Percentiles rank a stretch among this genome's conserved stretches.
phyloP scores from a whole-genome alignment of 35 echinoderm and acorn worm species.

The Eucidaris tribuloides region DNA sequence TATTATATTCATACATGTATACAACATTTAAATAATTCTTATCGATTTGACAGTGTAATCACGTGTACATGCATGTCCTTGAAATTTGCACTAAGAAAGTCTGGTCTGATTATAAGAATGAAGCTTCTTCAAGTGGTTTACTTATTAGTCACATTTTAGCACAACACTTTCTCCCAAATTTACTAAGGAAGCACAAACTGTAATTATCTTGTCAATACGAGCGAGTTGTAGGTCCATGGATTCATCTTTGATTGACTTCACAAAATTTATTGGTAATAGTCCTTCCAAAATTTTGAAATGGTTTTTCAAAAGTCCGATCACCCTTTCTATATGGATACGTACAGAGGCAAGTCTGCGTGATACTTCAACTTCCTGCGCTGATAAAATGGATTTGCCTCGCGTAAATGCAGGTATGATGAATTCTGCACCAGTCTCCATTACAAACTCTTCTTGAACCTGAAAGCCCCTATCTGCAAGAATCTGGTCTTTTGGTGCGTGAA shows the following conservation, averaged over 20 bases:
- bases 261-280: not conserved
- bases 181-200: slow-evolving; percentile 21
- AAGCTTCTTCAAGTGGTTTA: too few species aligned
- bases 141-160: too few species aligned
- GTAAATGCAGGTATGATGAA: slow-evolving; percentile 58
- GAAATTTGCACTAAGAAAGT: too few species aligned
- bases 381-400: slow-evolving; percentile 41
- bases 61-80: too few species aligned
- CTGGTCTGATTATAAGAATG: too few species aligned
- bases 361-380: slow-evolving; percentile 41
- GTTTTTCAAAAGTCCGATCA: slow-evolving; percentile 53
- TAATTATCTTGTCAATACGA: slow-evolving; percentile 42
- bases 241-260: slow-evolving; percentile 51
- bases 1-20: too few species aligned
- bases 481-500: slow-evolving; percentile 26
- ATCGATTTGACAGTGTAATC: too few species aligned
- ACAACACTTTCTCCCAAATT: slow-evolving; percentile 61
- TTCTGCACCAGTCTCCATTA: not conserved
- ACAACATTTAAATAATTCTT: too few species aligned
- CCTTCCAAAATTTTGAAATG: slow-evolving; percentile 32
- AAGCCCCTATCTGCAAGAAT: slow-evolving; percentile 50
- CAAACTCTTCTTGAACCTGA: slow-evolving; percentile 44
- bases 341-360: slow-evolving; percentile 18
- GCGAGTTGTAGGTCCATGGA: slow-evolving; percentile 23
- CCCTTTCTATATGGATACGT: slow-evolving; percentile 58